Conservation (phyloP, 1,140 invertebrate genomes). For the Hylaeus volcanicus region DNA sequence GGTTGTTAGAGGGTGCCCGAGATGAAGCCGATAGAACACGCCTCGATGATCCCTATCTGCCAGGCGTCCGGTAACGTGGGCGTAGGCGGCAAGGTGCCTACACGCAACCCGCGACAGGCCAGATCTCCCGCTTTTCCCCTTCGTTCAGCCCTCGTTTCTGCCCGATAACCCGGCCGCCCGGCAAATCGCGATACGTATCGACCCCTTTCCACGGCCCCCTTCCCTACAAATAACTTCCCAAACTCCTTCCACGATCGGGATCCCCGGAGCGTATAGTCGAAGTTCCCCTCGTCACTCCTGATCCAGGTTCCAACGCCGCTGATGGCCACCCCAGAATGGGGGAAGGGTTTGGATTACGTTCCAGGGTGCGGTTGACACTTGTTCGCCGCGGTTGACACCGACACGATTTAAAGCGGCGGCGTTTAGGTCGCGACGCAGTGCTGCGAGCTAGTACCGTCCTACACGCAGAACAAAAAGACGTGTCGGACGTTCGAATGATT, state of each 20-base stretch:
- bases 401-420: constrained; percentile 42
- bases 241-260: constrained; percentile 58
- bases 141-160: constrained; percentile 53
- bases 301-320: constrained; percentile 20
- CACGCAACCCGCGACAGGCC: constrained; percentile 51
- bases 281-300: constrained; percentile 27
- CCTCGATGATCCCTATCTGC: constrained; percentile 74
- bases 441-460: not conserved
- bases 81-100: constrained; percentile 63
- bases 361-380: constrained; percentile 44
- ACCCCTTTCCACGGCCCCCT: constrained; percentile 65
- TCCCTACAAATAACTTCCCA: constrained; percentile 68
- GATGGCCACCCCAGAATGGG: constrained; percentile 8
- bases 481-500: not conserved
- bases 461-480: not conserved
- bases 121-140: constrained; percentile 37
- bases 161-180: constrained; percentile 67
- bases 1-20: constrained; percentile 70
- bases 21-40: constrained; percentile 76
- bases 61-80: constrained; percentile 60
- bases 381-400: constrained; percentile 29
- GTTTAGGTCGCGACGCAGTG: constrained; percentile 22
- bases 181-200: constrained; percentile 74
- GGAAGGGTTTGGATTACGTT: constrained; percentile 39
- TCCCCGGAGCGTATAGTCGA: constrained; percentile 33